Evolutionary conservation across 2,113 vertebrate species (phyloP).

Genomic region (Myiopsitta monachus): DNA sequence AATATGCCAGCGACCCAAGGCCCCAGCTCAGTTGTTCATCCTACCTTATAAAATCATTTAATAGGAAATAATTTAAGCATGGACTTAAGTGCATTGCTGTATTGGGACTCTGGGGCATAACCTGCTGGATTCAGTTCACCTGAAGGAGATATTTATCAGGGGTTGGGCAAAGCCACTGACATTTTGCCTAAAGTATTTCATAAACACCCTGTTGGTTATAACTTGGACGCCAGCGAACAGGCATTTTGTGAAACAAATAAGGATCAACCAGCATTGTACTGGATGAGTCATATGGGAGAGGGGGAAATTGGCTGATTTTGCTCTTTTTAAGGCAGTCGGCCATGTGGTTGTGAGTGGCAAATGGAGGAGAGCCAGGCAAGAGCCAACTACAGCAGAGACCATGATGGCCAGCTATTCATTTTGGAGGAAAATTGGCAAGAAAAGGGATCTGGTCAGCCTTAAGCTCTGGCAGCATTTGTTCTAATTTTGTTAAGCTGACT

Average conservation of each 20-base stretch:
- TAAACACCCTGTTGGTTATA: background rate
- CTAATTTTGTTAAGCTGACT: constrained; percentile 10
- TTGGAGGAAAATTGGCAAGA: background rate
- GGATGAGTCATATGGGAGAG: background rate
- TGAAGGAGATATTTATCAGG: background rate
- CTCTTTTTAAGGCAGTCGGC: background rate
- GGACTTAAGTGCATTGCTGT: background rate
- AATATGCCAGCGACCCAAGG: background rate
- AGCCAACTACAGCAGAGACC: background rate
- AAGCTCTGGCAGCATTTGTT: background rate
- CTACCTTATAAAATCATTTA: background rate
- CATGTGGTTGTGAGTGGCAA: background rate
- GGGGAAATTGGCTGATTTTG: background rate
- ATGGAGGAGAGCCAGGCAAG: background rate
- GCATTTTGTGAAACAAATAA: background rate
- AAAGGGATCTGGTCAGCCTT: constrained; percentile 18
- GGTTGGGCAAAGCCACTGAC: background rate
- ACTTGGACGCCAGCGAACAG: background rate
- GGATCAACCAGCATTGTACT: background rate
- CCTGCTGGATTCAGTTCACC: background rate
- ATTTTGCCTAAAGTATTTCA: background rate
- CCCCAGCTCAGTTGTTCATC: background rate
- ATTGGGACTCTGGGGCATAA: background rate
- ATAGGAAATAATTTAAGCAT: background rate
- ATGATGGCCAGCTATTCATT: constrained; percentile 3